Conservation (phyloP, 2,797 vertebrate species). For the Poeciliopsis paucimaculata region DNA sequence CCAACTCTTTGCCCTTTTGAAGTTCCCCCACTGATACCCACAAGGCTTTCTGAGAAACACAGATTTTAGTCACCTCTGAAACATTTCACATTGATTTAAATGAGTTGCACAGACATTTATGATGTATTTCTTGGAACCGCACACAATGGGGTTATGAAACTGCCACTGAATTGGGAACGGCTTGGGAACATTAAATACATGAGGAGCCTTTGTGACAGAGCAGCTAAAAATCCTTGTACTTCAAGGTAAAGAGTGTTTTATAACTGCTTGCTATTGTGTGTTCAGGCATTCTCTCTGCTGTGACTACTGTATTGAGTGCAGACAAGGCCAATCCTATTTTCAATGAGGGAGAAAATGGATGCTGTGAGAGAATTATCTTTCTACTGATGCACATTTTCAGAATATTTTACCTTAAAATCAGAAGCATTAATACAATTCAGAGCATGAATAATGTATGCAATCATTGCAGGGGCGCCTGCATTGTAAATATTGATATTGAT, state of each 20-base stretch:
- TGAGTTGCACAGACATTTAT: neutral
- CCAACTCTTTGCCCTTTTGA: neutral
- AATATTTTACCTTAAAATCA: neutral
- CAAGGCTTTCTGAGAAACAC: slow-evolving; percentile 9
- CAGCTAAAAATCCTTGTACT: slow-evolving; percentile 29
- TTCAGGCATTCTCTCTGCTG: neutral
- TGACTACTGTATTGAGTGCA: neutral
- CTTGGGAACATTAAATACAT: slow-evolving; percentile 7
- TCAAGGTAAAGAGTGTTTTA: slow-evolving; percentile 15
- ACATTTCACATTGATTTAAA: slow-evolving; percentile 11
- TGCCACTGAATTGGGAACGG: slow-evolving; percentile 17
- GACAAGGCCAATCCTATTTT: slow-evolving; percentile 1
- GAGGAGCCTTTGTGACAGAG: slow-evolving; percentile 15
- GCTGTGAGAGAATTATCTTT: neutral
- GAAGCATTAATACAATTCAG: neutral
- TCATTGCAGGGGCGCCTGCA: neutral
- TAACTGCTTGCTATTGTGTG: slow-evolving; percentile 28
- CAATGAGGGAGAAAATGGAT: neutral
- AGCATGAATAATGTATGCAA: neutral
- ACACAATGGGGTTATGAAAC: slow-evolving; percentile 44
- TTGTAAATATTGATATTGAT: too few species aligned
- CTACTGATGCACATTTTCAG: neutral
- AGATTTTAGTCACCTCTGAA: neutral
- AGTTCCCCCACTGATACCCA: neutral
- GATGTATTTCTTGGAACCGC: slow-evolving; percentile 8